Base-by-base conservation (phyloP, 2,888 invertebrate genomes). In the Andrena chrysosceles region DNA sequence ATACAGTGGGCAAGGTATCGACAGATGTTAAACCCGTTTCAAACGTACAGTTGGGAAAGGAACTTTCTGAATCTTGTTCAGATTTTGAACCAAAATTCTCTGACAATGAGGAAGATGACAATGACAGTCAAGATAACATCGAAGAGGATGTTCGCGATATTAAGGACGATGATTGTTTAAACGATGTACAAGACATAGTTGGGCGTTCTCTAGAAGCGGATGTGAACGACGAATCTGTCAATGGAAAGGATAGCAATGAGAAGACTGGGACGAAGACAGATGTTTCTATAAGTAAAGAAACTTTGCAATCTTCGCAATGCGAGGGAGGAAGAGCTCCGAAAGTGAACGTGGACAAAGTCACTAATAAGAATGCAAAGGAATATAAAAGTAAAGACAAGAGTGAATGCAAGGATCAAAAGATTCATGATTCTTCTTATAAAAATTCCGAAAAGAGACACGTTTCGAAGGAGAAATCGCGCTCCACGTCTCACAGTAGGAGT, bases 1-100 rank as follows among this genome's bases (percentile, higher is more conserved):
- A 94, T 78, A 89, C 94, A 76, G 93, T 95, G 64, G 94, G 94
- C 86, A 94, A 94, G 76, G 93, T 94, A 69, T 87, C 94, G 4
- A 90, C 87, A 54, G 81, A 90, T 42, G 70, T 84, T 23, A 81
- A 85, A 23, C 56, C 74, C 8, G 69, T 62, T 63, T 49, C 85
- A n/a, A 79, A 70, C 35, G 16, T 33, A 8, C 35, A 56, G 5
- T 20, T 59, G 42, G 84, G 83, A 13, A 89, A 91, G 8, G 87
- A 91, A 49, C 91, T 91, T 23, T 85, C 87, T 8, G 90, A 92
- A 74, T 85, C 88, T 42, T 69, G 52, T 35, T 87, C 88, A 62
- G 91, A 91, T 10, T 66, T 91, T 2, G 92, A 93, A 49, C 84
- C 92, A 5, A 92, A 89, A 80, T 92, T 93, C 82, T 94, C 93